Percentiles rank a stretch among this genome's conserved stretches.
These are phyloP conservation scores for Pagetopsis macropterus DNA, from an alignment of 2,797 vertebrate species.

Conservation along the genomic window DNA sequence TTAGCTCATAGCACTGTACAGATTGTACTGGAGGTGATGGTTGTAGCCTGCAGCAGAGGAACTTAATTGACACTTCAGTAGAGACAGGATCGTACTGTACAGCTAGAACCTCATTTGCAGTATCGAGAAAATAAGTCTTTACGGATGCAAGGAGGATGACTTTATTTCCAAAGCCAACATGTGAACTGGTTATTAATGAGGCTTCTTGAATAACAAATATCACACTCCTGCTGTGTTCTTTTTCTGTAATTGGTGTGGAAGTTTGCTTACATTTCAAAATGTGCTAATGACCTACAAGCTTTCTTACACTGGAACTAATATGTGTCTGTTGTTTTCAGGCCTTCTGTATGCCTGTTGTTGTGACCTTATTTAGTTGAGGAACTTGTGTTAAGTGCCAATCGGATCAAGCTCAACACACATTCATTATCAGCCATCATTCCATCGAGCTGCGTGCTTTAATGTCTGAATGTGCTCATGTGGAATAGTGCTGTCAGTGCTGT, in stretches of 20 bases:
- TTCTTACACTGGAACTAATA: neutral
- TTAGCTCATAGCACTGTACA: neutral
- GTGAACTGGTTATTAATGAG: constrained; percentile 13
- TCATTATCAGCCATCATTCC: constrained; percentile 36
- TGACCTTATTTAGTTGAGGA: constrained; percentile 19
- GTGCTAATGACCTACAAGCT: neutral
- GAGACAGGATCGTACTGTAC: constrained; percentile 15
- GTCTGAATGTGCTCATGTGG: constrained; percentile 43
- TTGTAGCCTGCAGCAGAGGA: constrained; percentile 19
- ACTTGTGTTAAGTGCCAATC: constrained; percentile 3
- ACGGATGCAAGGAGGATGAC: neutral
- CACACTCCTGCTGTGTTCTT: neutral
- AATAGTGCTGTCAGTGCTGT: constrained; percentile 38
- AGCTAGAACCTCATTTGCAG: constrained; percentile 6
- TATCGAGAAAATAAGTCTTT: constrained; percentile 9
- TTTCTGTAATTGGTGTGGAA: neutral
- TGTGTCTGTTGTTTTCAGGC: neutral
- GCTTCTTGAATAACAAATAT: constrained; percentile 10
- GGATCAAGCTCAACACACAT: constrained; percentile 22
- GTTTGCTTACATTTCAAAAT: neutral
- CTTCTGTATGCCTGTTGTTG: neutral
- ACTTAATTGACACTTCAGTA: constrained; percentile 25
- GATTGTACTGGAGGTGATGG: constrained; percentile 11
- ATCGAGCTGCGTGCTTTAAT: constrained; percentile 50
- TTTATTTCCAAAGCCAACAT: constrained; percentile 13